Evolutionary conservation across 2,113 vertebrate species (phyloP).

Genomic region (Sebastes fasciatus): DNA sequence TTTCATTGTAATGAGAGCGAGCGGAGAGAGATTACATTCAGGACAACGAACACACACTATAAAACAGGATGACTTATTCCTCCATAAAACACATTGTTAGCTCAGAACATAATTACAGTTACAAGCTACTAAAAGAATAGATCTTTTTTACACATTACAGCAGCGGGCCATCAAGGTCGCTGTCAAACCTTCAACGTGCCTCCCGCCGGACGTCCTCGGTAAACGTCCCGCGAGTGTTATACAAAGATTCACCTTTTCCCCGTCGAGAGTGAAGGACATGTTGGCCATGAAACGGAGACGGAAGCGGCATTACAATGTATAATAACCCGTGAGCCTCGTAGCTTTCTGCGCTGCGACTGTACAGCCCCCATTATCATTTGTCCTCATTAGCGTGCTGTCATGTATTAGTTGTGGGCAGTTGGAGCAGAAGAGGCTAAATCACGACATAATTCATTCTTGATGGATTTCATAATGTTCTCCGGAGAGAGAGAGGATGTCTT

Average conservation of each 20-base stretch:
- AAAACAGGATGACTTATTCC: conserved; percentile 26
- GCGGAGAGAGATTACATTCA: not conserved
- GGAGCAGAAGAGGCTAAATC: conserved; percentile 50
- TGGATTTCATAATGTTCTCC: conserved; percentile 64
- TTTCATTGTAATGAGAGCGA: conserved; percentile 20
- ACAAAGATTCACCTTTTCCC: conserved; percentile 55
- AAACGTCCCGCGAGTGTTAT: not conserved
- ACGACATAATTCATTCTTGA: conserved; percentile 60
- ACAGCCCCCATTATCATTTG: conserved; percentile 51
- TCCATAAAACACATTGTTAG: conserved; percentile 28
- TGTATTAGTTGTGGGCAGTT: conserved; percentile 58
- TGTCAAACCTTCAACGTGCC: conserved; percentile 8
- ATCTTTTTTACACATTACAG: conserved; percentile 27
- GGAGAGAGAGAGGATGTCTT: conserved; percentile 51
- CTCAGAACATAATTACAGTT: conserved; percentile 31
- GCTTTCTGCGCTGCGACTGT: not conserved
- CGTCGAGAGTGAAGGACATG: conserved; percentile 58
- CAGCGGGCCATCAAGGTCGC: conserved; percentile 4
- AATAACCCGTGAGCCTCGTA: conserved; percentile 19
- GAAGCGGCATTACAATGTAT: conserved; percentile 40
- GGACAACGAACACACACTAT: conserved; percentile 3
- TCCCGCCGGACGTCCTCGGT: conserved; percentile 9
- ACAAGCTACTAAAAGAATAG: conserved; percentile 29
- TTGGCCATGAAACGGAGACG: conserved; percentile 45
- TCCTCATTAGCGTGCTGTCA: conserved; percentile 64